Evolutionary conservation across 2,797 vertebrate genomes (phyloP).

Genomic region (Periophthalmus magnuspinnatus): DNA sequence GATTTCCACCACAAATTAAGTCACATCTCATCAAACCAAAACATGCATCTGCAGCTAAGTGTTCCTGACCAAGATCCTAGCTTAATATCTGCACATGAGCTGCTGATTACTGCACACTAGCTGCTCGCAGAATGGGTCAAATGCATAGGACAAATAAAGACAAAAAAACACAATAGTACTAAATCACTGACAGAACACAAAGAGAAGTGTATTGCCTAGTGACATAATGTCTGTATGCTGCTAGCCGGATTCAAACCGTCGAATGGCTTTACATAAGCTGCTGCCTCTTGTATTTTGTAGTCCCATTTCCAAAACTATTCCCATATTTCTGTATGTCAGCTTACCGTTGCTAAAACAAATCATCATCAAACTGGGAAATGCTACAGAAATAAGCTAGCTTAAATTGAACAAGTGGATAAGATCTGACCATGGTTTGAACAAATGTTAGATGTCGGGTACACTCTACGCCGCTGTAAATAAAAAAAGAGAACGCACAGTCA

Average conservation of each 20-base stretch:
- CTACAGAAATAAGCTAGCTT: neutral
- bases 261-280: neutral
- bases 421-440: slow-evolving; percentile 14
- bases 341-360: neutral
- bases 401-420: slow-evolving; percentile 8
- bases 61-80: too few relatives aligned
- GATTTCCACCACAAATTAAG: too few relatives aligned
- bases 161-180: neutral
- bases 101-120: neutral
- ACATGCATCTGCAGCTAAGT: too few relatives aligned
- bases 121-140: neutral
- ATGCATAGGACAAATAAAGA: neutral
- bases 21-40: too few relatives aligned
- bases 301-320: neutral
- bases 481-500: slow-evolving; percentile 84
- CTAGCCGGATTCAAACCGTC: neutral
- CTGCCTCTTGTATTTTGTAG: neutral
- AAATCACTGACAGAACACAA: neutral
- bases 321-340: neutral
- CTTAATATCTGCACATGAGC: too few relatives aligned
- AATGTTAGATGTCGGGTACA: slow-evolving; percentile 16
- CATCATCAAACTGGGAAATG: neutral
- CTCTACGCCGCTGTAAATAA: slow-evolving; percentile 84
- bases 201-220: neutral
- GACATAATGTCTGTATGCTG: neutral